Percentiles rank a stretch among this genome's conserved stretches.
Evolutionary conservation across 2,113 vertebrate species (phyloP).

Genomic region (Semnornis frantzii): DNA sequence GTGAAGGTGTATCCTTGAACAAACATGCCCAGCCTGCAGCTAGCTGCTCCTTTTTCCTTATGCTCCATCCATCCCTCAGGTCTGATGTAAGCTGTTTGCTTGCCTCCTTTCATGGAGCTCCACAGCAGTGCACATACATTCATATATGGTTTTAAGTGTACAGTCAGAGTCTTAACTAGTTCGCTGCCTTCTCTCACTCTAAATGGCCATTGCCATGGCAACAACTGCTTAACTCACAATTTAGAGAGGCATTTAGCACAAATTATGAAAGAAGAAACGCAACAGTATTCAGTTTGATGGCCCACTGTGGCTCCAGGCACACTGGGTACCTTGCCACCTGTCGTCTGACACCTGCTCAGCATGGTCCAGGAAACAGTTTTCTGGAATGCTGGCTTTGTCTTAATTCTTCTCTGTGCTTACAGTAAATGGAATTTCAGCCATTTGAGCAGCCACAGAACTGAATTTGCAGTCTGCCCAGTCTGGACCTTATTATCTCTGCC

Average conservation of each 20-base stretch:
- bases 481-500: neutral
- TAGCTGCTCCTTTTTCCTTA: neutral
- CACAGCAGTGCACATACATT: neutral
- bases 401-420: neutral
- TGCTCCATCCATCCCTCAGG: neutral
- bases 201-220: conserved; percentile 51
- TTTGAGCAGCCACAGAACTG: neutral
- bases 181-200: neutral
- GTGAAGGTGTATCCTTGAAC: neutral
- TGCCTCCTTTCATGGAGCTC: neutral
- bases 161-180: neutral
- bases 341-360: neutral
- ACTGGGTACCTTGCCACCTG: neutral
- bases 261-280: neutral
- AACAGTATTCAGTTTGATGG: neutral
- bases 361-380: neutral
- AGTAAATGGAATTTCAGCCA: neutral
- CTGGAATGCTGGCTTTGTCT: neutral
- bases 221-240: conserved; percentile 26
- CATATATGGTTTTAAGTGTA: neutral
- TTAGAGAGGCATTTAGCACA: neutral
- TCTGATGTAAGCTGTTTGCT: neutral
- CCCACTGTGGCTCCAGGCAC: neutral
- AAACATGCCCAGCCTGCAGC: neutral
- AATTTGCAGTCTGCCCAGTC: fast-evolving